Base-by-base conservation (phyloP, 2,888 invertebrate genomes). In the Biston stratarius region DNA sequence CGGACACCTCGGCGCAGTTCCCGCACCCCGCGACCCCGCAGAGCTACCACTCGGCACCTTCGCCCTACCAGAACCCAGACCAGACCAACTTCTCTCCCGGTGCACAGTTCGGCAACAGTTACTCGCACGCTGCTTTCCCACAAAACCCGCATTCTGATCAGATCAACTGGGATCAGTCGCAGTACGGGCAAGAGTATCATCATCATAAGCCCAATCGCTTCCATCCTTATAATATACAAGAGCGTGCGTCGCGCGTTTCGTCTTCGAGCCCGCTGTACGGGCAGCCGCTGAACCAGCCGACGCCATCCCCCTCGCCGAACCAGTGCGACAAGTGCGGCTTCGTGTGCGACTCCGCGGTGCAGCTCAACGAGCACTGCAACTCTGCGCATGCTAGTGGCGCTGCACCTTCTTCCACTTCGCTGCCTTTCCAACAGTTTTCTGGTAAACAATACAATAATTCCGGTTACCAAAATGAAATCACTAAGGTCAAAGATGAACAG, bases 321-420 rank as follows among this genome's bases (percentile, higher is more conserved):
- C 97, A 97, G 85, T 97, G 97, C 87, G 97, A 97, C 83, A 97
- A 97, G 86, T 97, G 97, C 83, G 97, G 97, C 67, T 96, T 95
- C 71, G 96, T 97, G 63, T 97, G 96, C 82, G 96, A 97, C 82
- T 96, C 96, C 49, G 96, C 96, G 53, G 94, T 95, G 55, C 96
- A 96, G 80, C 89, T 97, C 59, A 95, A 95, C 71, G 97, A 97
- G 77, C 97, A 97, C 81, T 95, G 96, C 69, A 95, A 96, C 75
- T 94, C 95, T 10, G 96, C 95, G 65, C 97, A 97, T 81, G 95
- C 93, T 3, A 87, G 94, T 53, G 84, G 84, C 42, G 94, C 78
- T 79, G 83, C 82, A 77, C 91, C 85, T 52, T 72, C 93, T 55
- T 86, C 94, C 0, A 89, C 88, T n/a, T 83, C 91, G 15, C 84